phyloP scores from a whole-genome alignment of 2,797 vertebrate species.

The Crossoptilon crossoptilon region DNA sequence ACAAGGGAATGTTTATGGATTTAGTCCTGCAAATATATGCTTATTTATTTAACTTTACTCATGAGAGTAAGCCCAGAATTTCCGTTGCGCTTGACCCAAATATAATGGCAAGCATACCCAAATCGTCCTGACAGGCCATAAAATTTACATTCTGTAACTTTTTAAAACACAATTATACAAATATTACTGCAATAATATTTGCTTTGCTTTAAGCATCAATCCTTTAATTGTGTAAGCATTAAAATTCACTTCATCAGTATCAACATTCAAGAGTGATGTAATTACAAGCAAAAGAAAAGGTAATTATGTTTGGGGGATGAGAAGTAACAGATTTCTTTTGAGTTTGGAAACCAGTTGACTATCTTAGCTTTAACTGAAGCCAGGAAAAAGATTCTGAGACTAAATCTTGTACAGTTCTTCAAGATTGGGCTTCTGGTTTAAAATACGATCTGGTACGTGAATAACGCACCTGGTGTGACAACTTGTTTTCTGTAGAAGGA shows the following conservation, averaged over 20 bases:
- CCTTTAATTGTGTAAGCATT: constrained; percentile 13
- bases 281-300: constrained; percentile 2
- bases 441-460: background rate
- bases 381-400: background rate
- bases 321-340: background rate
- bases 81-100: constrained; percentile 26
- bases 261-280: background rate
- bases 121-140: constrained; percentile 15
- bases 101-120: constrained; percentile 21
- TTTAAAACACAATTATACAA: constrained; percentile 28
- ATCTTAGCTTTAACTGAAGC: background rate
- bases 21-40: background rate
- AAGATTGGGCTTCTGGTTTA: background rate
- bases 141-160: constrained; percentile 56
- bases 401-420: background rate
- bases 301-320: background rate
- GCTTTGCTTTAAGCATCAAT: constrained; percentile 38
- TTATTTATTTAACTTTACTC: constrained; percentile 4
- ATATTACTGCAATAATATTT: background rate
- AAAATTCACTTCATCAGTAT: background rate
- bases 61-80: background rate
- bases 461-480: background rate
- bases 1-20: background rate
- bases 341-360: background rate
- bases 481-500: background rate